These are phyloP conservation scores for Casuarius casuarius DNA, from an alignment of 2,113 vertebrate species.

Conservation along the genomic window DNA sequence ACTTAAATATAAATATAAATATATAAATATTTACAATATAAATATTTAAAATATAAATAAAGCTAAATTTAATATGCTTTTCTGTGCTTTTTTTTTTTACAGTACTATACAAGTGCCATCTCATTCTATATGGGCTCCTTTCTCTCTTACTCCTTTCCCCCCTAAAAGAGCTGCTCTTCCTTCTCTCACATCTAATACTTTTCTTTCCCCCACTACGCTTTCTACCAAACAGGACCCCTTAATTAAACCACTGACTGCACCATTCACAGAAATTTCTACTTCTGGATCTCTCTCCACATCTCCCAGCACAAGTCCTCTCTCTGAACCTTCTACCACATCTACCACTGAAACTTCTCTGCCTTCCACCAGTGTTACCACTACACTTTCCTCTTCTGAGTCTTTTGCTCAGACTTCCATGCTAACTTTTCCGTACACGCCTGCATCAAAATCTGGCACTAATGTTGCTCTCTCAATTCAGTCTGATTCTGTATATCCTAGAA, in stretches of 20 bases:
- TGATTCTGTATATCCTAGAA: neutral
- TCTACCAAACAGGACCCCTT: neutral
- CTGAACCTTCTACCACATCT: neutral
- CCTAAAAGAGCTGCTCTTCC: neutral
- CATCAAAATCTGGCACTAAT: neutral
- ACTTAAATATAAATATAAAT: neutral
- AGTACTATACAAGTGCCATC: slow-evolving; percentile 48
- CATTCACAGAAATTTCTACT: neutral
- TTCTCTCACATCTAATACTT: neutral
- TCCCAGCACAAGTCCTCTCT: neutral
- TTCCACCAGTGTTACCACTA: neutral
- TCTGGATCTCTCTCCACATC: neutral
- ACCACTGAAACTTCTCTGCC: neutral
- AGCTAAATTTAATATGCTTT: neutral
- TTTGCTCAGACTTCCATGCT: neutral
- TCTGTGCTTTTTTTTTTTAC: slow-evolving; percentile 15
- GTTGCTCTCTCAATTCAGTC: neutral
- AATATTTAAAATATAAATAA: neutral
- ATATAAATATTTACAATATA: no score
- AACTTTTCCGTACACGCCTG: neutral
- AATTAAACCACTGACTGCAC: neutral
- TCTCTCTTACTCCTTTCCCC: neutral
- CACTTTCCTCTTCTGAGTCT: neutral
- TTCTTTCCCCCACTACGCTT: neutral
- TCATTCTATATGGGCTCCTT: slow-evolving; percentile 52